Evolutionary conservation across 2,888 invertebrate genomes (phyloP).

Genomic region (Cataglyphis albicans): DNA sequence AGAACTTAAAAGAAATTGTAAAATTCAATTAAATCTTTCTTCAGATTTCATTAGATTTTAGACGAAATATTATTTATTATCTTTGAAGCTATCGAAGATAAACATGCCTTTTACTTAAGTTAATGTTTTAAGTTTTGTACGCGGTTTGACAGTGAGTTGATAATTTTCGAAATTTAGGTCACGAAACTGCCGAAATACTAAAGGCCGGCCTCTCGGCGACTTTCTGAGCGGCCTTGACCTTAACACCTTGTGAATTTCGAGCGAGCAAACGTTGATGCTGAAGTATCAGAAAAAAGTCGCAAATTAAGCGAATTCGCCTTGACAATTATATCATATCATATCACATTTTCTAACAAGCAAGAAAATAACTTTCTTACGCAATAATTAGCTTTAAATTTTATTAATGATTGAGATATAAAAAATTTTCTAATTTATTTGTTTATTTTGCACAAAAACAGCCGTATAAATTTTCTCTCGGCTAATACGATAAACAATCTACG

Average conservation of each 20-base stretch:
- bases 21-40: neutral
- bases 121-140: conserved; percentile 49
- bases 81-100: neutral
- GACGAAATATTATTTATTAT: neutral
- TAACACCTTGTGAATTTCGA: conserved; percentile 66
- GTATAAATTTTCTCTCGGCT: neutral
- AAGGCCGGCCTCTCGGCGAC: conserved; percentile 26
- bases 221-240: conserved; percentile 64
- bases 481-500: neutral
- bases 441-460: neutral
- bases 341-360: conserved; percentile 3
- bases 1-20: neutral
- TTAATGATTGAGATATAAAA: neutral
- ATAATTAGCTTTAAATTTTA: conserved; percentile 28
- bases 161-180: conserved; percentile 66
- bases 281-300: conserved; percentile 32
- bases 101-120: neutral
- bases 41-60: neutral
- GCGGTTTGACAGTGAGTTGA: conserved; percentile 44
- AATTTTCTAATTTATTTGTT: neutral
- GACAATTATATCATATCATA: neutral
- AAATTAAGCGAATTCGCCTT: conserved; percentile 26
- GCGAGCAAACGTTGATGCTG: conserved; percentile 25
- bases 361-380: conserved; percentile 9
- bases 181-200: conserved; percentile 58